Conservation (phyloP, 2,113 vertebrate species). For the Podocnemis expansa region DNA sequence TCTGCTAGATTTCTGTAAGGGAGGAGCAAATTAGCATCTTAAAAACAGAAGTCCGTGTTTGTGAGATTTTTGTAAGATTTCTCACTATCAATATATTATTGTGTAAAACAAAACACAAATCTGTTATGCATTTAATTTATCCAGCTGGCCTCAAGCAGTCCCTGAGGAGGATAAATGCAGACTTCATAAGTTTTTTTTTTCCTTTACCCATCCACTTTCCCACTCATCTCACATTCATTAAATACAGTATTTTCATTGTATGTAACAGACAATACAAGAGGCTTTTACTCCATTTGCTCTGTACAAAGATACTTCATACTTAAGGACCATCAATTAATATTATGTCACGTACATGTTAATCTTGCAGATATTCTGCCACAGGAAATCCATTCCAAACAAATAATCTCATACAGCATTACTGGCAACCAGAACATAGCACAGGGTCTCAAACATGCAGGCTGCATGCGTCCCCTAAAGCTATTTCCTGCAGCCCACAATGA, state of each 20-base stretch:
- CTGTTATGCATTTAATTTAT: conserved; percentile 39
- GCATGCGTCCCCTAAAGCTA: too few relatives aligned
- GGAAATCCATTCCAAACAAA: conserved; percentile 46
- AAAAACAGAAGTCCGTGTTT: conserved; percentile 57
- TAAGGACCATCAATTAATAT: conserved; percentile 41
- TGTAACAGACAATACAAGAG: conserved; percentile 32
- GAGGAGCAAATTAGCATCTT: conserved; percentile 20
- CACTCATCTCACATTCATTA: conserved; percentile 51
- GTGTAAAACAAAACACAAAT: conserved; percentile 61
- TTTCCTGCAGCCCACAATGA: too few relatives aligned
- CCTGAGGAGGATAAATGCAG: conserved; percentile 36
- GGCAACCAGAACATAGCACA: conserved; percentile 6
- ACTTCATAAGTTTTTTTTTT: conserved; percentile 30
- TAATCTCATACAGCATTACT: conserved; percentile 32
- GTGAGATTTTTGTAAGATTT: neutral
- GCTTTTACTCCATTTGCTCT: conserved; percentile 44
- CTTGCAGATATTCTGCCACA: conserved; percentile 50
- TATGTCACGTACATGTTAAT: conserved; percentile 46
- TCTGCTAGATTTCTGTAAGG: conserved; percentile 17
- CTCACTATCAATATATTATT: conserved; percentile 44
- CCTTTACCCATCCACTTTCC: conserved; percentile 53
- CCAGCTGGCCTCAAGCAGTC: conserved; percentile 32
- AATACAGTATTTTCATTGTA: conserved; percentile 37
- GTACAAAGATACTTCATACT: conserved; percentile 25
- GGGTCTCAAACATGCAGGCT: too few relatives aligned